phyloP scores from a whole-genome alignment of 30 jellyfish, hydroid and myxozoan genomes.

The Clytia hemisphaerica region DNA sequence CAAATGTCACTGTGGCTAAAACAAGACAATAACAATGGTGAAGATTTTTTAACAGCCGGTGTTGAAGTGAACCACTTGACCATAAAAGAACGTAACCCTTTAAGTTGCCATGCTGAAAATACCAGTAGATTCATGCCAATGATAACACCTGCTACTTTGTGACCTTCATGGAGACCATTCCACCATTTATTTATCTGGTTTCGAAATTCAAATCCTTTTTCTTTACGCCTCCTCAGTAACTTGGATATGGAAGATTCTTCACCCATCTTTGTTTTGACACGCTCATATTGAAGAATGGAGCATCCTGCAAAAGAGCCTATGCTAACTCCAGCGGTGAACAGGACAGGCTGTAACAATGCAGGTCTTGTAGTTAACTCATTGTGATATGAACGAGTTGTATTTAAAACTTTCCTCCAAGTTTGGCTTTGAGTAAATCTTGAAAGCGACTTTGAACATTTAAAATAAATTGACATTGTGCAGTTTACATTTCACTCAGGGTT shows the following conservation, averaged over 20 bases:
- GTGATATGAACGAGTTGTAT: no score
- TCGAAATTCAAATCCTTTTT: neutral
- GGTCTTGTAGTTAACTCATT: no score
- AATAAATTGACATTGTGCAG: no score
- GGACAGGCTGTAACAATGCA: slow-evolving; percentile 8
- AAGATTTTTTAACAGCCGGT: slow-evolving; percentile 36
- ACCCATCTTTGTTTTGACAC: slow-evolving; percentile 10
- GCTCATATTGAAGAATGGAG: slow-evolving; percentile 71
- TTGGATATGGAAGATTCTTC: neutral
- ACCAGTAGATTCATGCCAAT: slow-evolving; percentile 63
- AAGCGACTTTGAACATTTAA: no score
- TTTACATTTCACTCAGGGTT: no score
- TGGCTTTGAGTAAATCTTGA: no score
- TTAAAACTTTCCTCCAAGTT: no score
- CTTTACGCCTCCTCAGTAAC: neutral
- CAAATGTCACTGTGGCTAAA: slow-evolving; percentile 93
- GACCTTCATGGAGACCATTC: slow-evolving; percentile 77
- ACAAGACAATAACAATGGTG: slow-evolving; percentile 69
- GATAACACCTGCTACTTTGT: slow-evolving; percentile 62
- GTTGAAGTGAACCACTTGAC: slow-evolving; percentile 67
- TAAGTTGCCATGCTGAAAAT: slow-evolving; percentile 70
- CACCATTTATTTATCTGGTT: slow-evolving; percentile 76
- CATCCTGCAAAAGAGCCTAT: slow-evolving; percentile 68
- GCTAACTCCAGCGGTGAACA: slow-evolving; percentile 37
- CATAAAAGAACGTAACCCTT: slow-evolving; percentile 56